Conservation (phyloP, 2,888 invertebrate species). For the Noctuana brunneofusca region DNA sequence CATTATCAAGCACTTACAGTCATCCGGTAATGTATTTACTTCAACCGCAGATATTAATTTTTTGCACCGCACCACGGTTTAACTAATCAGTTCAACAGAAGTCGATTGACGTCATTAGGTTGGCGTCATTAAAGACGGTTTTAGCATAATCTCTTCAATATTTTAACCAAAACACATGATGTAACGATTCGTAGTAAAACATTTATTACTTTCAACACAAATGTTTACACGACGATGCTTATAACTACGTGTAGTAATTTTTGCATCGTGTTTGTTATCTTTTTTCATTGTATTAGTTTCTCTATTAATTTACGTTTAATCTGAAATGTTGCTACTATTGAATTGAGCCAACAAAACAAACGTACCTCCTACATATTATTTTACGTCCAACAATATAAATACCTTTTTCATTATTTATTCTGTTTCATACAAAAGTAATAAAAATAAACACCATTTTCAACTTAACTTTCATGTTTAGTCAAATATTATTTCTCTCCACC, state of each 20-base stretch:
- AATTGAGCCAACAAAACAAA: too few species aligned
- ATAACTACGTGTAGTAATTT: background rate
- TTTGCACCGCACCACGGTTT: conserved; percentile 2
- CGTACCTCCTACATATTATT: too few species aligned
- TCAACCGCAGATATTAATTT: conserved; percentile 6
- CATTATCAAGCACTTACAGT: background rate
- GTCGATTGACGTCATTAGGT: conserved; percentile 17
- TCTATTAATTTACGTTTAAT: too few species aligned
- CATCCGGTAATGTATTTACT: background rate
- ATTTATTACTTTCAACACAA: conserved; percentile 3
- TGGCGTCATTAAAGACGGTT: conserved; percentile 1
- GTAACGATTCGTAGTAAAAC: background rate
- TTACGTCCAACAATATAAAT: too few species aligned
- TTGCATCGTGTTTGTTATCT: background rate
- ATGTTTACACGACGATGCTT: background rate
- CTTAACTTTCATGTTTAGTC: too few species aligned
- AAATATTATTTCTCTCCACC: too few species aligned
- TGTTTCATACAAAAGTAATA: too few species aligned
- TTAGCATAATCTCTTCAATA: background rate
- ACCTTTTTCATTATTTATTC: too few species aligned
- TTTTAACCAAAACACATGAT: conserved; percentile 6
- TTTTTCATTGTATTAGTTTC: too few species aligned
- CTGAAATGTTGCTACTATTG: too few species aligned
- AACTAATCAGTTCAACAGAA: conserved; percentile 1
- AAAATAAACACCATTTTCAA: too few species aligned